Evolutionary conservation across 2,797 vertebrate species (phyloP).

Genomic region (Luscinia megarhynchos): DNA sequence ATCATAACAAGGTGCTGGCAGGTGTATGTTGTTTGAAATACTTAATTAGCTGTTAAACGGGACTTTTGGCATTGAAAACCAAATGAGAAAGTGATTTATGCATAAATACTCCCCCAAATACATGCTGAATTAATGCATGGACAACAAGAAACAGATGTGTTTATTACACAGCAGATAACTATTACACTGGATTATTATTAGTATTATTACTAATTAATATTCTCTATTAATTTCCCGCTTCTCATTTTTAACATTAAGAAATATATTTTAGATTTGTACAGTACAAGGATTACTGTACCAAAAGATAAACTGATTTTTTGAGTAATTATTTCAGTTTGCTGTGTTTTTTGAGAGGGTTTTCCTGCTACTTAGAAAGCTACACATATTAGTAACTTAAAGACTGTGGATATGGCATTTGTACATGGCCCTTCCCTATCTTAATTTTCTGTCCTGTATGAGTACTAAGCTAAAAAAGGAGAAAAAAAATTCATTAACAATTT

Average conservation of each 20-base stretch:
- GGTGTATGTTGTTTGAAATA: not conserved
- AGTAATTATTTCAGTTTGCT: not conserved
- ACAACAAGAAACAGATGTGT: not conserved
- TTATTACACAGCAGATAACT: not conserved
- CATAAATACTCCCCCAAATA: not conserved
- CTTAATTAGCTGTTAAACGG: not conserved
- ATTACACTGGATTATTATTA: not conserved
- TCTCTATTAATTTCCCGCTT: not conserved
- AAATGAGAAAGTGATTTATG: not conserved
- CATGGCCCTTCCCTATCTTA: not conserved
- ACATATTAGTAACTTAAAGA: not conserved
- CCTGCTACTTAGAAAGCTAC: not conserved
- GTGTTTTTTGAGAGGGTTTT: not conserved
- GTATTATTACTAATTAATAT: not conserved
- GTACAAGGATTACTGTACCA: not conserved
- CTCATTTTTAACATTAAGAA: not conserved
- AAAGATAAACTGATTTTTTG: not conserved
- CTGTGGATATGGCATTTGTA: not conserved
- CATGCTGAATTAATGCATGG: not conserved
- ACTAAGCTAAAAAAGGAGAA: not conserved
- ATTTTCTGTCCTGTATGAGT: not conserved
- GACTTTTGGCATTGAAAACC: not conserved
- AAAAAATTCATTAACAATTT: not conserved
- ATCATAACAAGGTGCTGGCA: not conserved
- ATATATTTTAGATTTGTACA: not conserved